Evolutionary conservation across 1,140 invertebrate species (phyloP).

Genomic region (Metaphire vulgaris): DNA sequence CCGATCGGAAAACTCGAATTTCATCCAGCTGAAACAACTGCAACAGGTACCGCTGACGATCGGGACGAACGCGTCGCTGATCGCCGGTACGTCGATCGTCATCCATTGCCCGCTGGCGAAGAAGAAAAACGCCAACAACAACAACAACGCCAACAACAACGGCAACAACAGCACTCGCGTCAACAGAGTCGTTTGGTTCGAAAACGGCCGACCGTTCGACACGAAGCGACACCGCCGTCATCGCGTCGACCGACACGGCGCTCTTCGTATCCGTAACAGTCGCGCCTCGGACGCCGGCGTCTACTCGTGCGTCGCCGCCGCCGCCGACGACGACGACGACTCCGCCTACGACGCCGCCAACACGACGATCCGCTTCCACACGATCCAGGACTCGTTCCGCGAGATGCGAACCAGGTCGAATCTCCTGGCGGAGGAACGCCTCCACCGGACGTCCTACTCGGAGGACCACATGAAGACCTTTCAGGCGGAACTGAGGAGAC

Average conservation of each 20-base stretch:
- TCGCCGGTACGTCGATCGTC: not conserved
- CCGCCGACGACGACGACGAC: too few relatives aligned
- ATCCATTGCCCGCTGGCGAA: not conserved
- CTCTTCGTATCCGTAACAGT: not conserved
- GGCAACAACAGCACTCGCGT: not conserved
- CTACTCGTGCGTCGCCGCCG: not conserved
- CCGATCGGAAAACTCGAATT: not conserved
- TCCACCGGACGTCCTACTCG: not conserved
- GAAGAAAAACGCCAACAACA: too few relatives aligned
- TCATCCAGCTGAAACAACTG: not conserved
- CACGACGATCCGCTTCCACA: not conserved
- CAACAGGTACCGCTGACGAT: not conserved
- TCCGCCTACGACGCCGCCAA: not conserved
- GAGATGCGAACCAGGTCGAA: not conserved
- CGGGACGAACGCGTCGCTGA: not conserved
- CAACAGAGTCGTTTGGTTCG: not conserved
- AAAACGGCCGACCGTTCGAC: not conserved
- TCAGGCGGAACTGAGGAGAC: not conserved
- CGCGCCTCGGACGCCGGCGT: not conserved
- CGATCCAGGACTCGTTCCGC: not conserved
- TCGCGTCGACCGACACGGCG: not conserved
- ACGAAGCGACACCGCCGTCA: not conserved
- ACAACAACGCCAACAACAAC: too few relatives aligned
- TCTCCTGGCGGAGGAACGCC: not conserved
- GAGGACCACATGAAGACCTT: not conserved